phyloP scores from a whole-genome alignment of 2,888 invertebrate genomes.

The Tenthredo amoena region DNA sequence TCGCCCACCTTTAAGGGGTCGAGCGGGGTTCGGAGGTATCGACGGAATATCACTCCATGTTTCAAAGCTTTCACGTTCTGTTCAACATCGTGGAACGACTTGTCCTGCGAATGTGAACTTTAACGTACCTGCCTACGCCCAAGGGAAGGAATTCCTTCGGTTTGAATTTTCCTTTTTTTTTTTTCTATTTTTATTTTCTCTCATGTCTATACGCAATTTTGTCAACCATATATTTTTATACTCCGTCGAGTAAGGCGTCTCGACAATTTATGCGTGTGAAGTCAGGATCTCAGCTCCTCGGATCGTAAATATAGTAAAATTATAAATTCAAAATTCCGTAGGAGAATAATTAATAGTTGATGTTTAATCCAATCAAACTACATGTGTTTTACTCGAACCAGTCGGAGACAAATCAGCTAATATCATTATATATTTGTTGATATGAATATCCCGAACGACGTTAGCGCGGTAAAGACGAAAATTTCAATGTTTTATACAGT shows the following conservation, averaged over 20 bases:
- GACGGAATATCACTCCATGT: slow-evolving; percentile 41
- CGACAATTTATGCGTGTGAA: background rate
- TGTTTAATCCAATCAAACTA: background rate
- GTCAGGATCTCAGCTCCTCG: background rate
- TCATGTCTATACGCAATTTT: background rate
- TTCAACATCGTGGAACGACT: slow-evolving; percentile 37
- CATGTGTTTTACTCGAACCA: background rate
- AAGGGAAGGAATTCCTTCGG: background rate
- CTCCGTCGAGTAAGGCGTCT: background rate
- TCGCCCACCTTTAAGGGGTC: slow-evolving; percentile 38
- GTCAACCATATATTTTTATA: background rate
- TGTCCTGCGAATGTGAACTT: slow-evolving; percentile 31
- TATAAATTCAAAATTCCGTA: background rate
- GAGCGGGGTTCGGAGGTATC: slow-evolving; percentile 6
- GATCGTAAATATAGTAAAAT: background rate
- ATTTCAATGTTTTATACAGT: background rate
- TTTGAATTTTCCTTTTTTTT: background rate
- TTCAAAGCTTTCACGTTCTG: slow-evolving; percentile 41
- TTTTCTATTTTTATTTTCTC: background rate
- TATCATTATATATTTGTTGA: background rate
- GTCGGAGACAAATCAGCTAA: background rate
- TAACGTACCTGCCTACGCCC: slow-evolving; percentile 35
- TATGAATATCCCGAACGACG: background rate
- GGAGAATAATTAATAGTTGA: background rate
- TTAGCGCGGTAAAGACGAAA: background rate